phyloP scores from a whole-genome alignment of 1,140 invertebrate species.

The Cyclargus thomasi region DNA sequence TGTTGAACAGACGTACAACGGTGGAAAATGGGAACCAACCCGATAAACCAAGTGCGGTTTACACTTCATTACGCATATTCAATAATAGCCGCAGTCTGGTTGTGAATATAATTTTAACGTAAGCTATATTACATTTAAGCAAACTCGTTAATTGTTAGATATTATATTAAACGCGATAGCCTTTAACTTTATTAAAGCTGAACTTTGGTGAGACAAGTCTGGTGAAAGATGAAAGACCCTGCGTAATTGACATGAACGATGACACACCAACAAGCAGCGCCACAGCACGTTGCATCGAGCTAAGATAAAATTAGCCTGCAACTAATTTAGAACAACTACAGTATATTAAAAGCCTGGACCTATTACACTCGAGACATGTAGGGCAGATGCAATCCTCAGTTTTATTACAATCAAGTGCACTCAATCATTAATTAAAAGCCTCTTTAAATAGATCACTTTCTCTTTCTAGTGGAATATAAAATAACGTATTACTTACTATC shows the following conservation, averaged over 20 bases:
- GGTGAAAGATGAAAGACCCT: background rate
- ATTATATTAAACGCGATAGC: background rate
- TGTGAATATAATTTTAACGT: background rate
- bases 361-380: slow-evolving; percentile 10
- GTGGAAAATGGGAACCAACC: background rate
- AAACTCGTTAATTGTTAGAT: background rate
- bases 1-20: background rate
- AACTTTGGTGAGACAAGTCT: background rate
- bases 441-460: slow-evolving; percentile 8
- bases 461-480: background rate
- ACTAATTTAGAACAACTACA: slow-evolving; percentile 11
- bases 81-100: background rate
- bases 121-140: background rate
- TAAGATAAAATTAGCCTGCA: slow-evolving; percentile 9
- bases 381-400: slow-evolving; percentile 12
- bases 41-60: slow-evolving; percentile 12
- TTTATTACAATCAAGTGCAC: slow-evolving; percentile 14
- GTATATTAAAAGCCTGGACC: slow-evolving; percentile 5
- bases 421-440: background rate
- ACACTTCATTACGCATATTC: slow-evolving; percentile 6
- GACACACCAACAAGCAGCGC: background rate
- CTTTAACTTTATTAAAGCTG: background rate
- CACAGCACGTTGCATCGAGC: background rate
- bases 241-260: background rate
- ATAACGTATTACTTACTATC: background rate